These are phyloP conservation scores for Rhagophthalmus giganteus DNA, from an alignment of 2,888 invertebrate species.

Conservation along the genomic window DNA sequence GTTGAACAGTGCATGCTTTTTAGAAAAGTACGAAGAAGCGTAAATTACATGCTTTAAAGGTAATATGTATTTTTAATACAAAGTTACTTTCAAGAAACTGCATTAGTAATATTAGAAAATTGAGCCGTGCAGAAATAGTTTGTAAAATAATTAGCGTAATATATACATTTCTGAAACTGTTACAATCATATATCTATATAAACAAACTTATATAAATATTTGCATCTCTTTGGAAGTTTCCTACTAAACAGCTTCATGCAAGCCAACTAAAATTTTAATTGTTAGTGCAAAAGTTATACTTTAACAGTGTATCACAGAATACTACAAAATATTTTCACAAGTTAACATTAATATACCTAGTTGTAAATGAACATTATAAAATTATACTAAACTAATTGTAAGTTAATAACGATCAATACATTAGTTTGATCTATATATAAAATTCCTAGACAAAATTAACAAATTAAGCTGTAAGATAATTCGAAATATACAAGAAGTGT, in stretches of 20 bases:
- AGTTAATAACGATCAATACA: too few relatives aligned
- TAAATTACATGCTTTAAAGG: slow-evolving; percentile 16
- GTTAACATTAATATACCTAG: slow-evolving; percentile 12
- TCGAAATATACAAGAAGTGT: too few relatives aligned
- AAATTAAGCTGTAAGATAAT: too few relatives aligned
- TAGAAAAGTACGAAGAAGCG: slow-evolving; percentile 23
- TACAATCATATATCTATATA: slow-evolving; percentile 6
- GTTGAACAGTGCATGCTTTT: slow-evolving; percentile 21
- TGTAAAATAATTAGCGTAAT: neutral
- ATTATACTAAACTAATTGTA: neutral
- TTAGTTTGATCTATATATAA: too few relatives aligned
- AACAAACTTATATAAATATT: too few relatives aligned
- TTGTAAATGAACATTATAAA: slow-evolving; percentile 2
- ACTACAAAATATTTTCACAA: slow-evolving; percentile 20
- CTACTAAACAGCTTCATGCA: slow-evolving; percentile 8
- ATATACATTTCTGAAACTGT: neutral
- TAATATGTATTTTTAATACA: slow-evolving; percentile 7
- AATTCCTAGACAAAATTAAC: too few relatives aligned
- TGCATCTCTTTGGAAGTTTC: too few relatives aligned
- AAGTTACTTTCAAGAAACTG: too few relatives aligned
- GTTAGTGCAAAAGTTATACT: slow-evolving; percentile 12
- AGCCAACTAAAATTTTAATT: slow-evolving; percentile 6
- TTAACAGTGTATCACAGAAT: slow-evolving; percentile 27
- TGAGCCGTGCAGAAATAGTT: neutral
- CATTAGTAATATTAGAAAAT: neutral